Percentiles rank a stretch among this genome's conserved stretches.
Evolutionary conservation across 2,797 vertebrate species (phyloP).

Genomic region (Taenioides sp.): DNA sequence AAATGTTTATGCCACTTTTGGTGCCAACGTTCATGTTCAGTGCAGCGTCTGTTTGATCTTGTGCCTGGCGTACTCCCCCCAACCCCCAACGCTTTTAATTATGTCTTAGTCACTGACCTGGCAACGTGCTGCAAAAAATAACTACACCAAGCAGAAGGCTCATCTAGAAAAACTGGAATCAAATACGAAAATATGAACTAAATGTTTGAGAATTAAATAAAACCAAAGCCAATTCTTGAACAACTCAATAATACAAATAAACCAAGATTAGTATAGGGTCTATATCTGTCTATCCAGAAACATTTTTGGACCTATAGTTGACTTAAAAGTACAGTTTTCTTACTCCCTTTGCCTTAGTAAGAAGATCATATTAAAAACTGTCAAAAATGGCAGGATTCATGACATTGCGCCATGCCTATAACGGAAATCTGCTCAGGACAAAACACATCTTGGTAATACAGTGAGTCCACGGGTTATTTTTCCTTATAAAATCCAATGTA

Average conservation of each 20-base stretch:
- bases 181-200: slow-evolving; percentile 28
- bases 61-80: slow-evolving; percentile 22
- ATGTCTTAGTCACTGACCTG: slow-evolving; percentile 49
- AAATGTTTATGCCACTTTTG: slow-evolving; percentile 10
- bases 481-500: too few species aligned
- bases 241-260: background rate
- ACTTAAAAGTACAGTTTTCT: too few species aligned
- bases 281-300: too few species aligned
- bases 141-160: slow-evolving; percentile 8
- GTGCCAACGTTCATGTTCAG: slow-evolving; percentile 32
- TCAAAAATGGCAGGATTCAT: too few species aligned
- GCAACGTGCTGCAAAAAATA: slow-evolving; percentile 1
- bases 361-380: too few species aligned
- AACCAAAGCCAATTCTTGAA: slow-evolving; percentile 16
- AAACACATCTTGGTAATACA: too few species aligned
- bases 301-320: too few species aligned
- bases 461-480: too few species aligned
- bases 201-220: slow-evolving; percentile 44
- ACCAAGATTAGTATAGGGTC: too few species aligned
- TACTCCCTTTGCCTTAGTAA: too few species aligned
- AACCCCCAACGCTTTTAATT: slow-evolving; percentile 41
- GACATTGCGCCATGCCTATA: too few species aligned
- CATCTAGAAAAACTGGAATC: slow-evolving; percentile 20
- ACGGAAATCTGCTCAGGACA: too few species aligned
- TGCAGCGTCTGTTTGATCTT: slow-evolving; percentile 24